A percentile compares a stretch with the other conserved stretches of the same genome.
phyloP scores from a whole-genome alignment of 2,113 vertebrate species.

The Seriola rivoliana region DNA sequence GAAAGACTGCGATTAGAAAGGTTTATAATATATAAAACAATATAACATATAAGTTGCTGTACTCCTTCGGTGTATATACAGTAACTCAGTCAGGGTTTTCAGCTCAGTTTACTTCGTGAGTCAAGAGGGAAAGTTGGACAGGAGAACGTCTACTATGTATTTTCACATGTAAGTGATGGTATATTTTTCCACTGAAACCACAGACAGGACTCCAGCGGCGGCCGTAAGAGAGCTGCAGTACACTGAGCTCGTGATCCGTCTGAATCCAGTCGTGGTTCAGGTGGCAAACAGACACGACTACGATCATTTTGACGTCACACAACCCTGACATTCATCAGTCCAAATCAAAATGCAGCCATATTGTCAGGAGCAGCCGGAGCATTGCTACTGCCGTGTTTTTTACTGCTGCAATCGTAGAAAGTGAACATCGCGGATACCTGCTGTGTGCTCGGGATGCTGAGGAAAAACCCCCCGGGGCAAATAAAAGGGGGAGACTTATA shows the following conservation, averaged over 20 bases:
- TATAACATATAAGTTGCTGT: no score
- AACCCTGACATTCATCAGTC: not conserved
- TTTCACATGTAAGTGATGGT: conserved; percentile 43
- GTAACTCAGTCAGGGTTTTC: conserved; percentile 6
- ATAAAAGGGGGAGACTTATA: no score
- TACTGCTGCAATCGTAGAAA: not conserved
- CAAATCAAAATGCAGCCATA: not conserved
- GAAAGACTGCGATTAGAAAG: not conserved
- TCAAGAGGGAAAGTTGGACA: conserved; percentile 45
- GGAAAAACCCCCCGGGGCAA: not conserved
- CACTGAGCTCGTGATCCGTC: conserved; percentile 37
- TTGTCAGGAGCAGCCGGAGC: not conserved
- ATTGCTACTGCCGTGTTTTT: not conserved
- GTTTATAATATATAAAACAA: not conserved
- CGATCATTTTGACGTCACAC: not conserved
- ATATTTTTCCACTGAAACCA: conserved; percentile 56
- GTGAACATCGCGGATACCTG: not conserved
- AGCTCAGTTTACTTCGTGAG: conserved; percentile 40
- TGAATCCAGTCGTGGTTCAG: conserved; percentile 19
- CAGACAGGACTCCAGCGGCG: conserved; percentile 20
- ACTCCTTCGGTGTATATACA: no score
- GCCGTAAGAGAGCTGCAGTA: conserved; percentile 23
- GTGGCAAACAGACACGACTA: conserved; percentile 19
- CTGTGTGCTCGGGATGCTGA: not conserved
- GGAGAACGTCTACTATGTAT: conserved; percentile 27